Evolutionary conservation across 2,888 invertebrate species (phyloP), one percentile per base, ranked within the genome.

Genomic region (Ellobium chinense): DNA sequence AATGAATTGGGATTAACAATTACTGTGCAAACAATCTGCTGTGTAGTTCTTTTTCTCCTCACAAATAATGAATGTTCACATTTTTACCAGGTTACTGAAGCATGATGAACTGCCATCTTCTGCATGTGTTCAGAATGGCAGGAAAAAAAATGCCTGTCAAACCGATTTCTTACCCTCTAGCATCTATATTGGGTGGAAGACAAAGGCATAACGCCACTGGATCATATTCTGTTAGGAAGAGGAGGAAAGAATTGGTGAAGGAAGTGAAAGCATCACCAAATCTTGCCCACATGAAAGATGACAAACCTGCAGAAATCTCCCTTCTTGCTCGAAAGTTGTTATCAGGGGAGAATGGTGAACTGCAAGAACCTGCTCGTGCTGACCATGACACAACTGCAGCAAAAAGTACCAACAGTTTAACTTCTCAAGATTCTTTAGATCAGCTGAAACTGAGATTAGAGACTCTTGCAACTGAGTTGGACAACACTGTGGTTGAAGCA

Each of bases 141-240:
- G n/a, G n/a, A n/a, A n/a, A n/a, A n/a, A n/a, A n/a, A n/a, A n/a
- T n/a, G n/a, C n/a, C n/a, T n/a, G n/a, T n/a, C n/a, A n/a, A n/a
- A n/a, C n/a, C n/a, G n/a, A n/a, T n/a, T n/a, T n/a, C n/a, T n/a
- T n/a, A n/a, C n/a, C n/a, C n/a, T n/a, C n/a, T n/a, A n/a, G n/a
- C n/a, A n/a, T n/a, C n/a, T n/a, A n/a, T n/a, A n/a, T n/a, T n/a
- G n/a, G n/a, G n/a, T n/a, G n/a, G n/a, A n/a, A n/a, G n/a, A n/a
- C n/a, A n/a, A n/a, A n/a, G n/a, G n/a, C n/a, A n/a, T n/a, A n/a
- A n/a, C n/a, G n/a, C n/a, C n/a, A n/a, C n/a, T n/a, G n/a, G n/a
- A n/a, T 56, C 66, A 18, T 56, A 46, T 65, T 76, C 65, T 54
- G 76, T 56, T 29, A 34, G 34, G 9, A 56, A 54, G 21, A 66